Conservation (phyloP, 2,113 vertebrate species). For the Cebidichthys violaceus region DNA sequence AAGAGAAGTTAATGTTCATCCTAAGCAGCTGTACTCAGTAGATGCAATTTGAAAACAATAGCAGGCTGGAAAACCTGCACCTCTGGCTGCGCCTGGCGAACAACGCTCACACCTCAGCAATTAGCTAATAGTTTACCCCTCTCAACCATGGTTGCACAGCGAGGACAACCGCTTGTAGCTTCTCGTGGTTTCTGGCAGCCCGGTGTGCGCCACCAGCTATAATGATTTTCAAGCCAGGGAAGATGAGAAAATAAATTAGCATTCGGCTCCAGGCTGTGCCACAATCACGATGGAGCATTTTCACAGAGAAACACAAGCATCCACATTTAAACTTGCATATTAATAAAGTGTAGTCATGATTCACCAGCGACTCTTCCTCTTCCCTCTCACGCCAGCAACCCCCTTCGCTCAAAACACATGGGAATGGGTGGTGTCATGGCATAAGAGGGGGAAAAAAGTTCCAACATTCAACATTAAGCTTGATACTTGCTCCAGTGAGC, state of each 20-base stretch:
- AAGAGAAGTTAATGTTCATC: conserved; percentile 48
- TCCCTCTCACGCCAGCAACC: neutral
- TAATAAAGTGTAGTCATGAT: conserved; percentile 70
- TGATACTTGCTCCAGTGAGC: conserved; percentile 82
- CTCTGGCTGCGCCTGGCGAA: conserved; percentile 2
- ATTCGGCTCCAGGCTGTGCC: conserved; percentile 70
- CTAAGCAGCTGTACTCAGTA: conserved; percentile 30
- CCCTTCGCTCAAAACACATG: conserved; percentile 45
- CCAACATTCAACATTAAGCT: conserved; percentile 80
- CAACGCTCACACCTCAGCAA: neutral
- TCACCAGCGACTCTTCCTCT: conserved; percentile 29
- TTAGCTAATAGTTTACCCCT: conserved; percentile 12
- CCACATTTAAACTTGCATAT: conserved; percentile 66
- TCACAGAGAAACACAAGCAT: conserved; percentile 51
- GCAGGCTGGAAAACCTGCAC: conserved; percentile 22
- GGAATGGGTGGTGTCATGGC: conserved; percentile 61
- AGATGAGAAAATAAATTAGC: conserved; percentile 71
- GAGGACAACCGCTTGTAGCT: conserved; percentile 29
- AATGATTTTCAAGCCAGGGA: conserved; percentile 53
- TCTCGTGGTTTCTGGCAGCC: conserved; percentile 43
- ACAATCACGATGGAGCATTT: conserved; percentile 62
- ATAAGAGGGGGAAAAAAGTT: neutral
- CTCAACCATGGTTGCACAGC: conserved; percentile 20
- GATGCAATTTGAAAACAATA: conserved; percentile 35
- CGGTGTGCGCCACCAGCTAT: conserved; percentile 32